These are phyloP conservation scores for Nicator chloris DNA, from an alignment of 2,113 vertebrate genomes.

Conservation along the genomic window DNA sequence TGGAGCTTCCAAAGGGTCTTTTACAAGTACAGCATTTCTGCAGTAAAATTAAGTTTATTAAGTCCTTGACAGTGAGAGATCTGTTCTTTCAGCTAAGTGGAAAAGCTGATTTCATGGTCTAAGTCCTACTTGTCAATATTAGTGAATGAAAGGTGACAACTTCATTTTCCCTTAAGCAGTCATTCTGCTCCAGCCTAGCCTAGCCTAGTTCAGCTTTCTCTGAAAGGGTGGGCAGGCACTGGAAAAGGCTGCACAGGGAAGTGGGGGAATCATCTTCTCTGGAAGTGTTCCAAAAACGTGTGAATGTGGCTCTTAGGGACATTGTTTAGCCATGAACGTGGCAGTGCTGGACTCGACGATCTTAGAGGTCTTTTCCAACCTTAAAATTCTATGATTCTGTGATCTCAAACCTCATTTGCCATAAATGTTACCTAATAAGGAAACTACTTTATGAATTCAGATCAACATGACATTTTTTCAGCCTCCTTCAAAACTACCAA, in stretches of 20 bases:
- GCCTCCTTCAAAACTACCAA: not conserved
- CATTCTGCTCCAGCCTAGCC: not conserved
- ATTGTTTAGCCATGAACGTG: fast-evolving
- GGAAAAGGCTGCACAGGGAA: not conserved
- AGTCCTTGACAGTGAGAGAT: not conserved
- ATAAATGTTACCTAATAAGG: not conserved
- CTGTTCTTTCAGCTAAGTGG: not conserved
- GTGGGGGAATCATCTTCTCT: not conserved
- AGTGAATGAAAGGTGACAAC: not conserved
- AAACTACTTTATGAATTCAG: not conserved
- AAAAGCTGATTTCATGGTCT: not conserved
- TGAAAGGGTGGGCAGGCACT: not conserved
- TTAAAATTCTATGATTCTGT: not conserved
- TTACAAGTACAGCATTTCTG: not conserved
- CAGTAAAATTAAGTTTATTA: not conserved
- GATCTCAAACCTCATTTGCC: not conserved
- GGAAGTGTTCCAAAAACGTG: fast-evolving
- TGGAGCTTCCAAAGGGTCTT: not conserved
- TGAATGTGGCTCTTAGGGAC: not conserved
- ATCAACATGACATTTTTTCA: not conserved
- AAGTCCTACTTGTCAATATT: not conserved
- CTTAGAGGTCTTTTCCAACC: not conserved
- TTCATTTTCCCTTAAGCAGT: not conserved
- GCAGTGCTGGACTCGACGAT: fast-evolving
- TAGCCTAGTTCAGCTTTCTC: not conserved